These are phyloP conservation scores for Actias luna DNA, from an alignment of 2,888 invertebrate genomes.

Conservation along the genomic window DNA sequence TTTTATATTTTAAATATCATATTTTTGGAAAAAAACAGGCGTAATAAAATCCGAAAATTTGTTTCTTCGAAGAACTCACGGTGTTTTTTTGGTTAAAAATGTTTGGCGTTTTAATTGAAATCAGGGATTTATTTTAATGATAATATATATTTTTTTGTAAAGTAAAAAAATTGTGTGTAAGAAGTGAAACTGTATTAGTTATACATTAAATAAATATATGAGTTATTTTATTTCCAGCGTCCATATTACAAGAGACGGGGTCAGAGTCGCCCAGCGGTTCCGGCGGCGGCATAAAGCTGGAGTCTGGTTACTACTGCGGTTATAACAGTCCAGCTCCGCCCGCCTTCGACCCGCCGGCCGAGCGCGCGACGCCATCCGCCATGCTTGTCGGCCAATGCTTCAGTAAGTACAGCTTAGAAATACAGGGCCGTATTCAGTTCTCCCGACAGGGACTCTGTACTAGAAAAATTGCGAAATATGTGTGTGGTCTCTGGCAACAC, in stretches of 20 bases:
- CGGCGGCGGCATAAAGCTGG: slow-evolving; percentile 74
- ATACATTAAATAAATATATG: background rate
- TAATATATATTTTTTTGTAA: background rate
- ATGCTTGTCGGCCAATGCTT: slow-evolving; percentile 90
- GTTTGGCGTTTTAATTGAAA: no score
- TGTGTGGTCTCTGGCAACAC: no score
- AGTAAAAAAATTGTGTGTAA: no score
- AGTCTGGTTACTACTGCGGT: slow-evolving; percentile 76
- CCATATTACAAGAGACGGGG: slow-evolving; percentile 95
- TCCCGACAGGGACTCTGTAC: no score
- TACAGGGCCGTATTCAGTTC: background rate
- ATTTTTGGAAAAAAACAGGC: background rate
- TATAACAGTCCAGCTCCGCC: slow-evolving; percentile 77
- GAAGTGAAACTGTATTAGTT: background rate
- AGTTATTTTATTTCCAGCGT: slow-evolving; percentile 84
- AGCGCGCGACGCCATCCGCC: slow-evolving; percentile 82
- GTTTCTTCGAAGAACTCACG: background rate
- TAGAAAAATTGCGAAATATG: no score
- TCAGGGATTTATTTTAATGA: no score
- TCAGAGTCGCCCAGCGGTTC: slow-evolving; percentile 83
- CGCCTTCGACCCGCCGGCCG: slow-evolving; percentile 66
- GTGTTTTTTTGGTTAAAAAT: no score
- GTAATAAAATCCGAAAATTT: slow-evolving; percentile 7
- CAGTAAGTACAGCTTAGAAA: slow-evolving; percentile 80
- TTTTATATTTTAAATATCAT: background rate